These are phyloP conservation scores for Physella acuta DNA, from an alignment of 1,140 invertebrate species.

Conservation along the genomic window DNA sequence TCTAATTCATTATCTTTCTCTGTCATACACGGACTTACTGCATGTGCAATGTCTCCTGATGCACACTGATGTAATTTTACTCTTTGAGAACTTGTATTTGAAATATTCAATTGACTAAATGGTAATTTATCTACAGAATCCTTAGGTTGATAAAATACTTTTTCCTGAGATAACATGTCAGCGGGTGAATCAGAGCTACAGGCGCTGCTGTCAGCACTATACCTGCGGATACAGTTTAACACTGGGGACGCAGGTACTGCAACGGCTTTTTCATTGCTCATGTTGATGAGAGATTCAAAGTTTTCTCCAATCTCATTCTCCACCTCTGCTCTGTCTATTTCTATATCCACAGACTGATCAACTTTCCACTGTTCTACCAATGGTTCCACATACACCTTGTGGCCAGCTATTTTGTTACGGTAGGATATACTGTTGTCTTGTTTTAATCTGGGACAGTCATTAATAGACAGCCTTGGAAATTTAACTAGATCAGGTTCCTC, in stretches of 20 bases:
- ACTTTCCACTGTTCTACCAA: constrained; percentile 14
- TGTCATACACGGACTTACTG: too few relatives aligned
- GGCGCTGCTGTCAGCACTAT: constrained; percentile 14
- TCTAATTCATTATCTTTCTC: too few relatives aligned
- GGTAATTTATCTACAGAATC: too few relatives aligned
- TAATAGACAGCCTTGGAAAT: constrained; percentile 3
- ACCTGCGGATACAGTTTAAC: constrained; percentile 1
- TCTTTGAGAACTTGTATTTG: too few relatives aligned
- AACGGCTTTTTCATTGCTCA: neutral
- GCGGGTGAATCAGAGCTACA: neutral
- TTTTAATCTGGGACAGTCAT: constrained; percentile 15
- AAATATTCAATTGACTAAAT: too few relatives aligned
- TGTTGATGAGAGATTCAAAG: constrained; percentile 9
- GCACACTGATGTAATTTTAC: too few relatives aligned
- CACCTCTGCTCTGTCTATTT: constrained; percentile 25
- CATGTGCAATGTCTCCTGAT: too few relatives aligned
- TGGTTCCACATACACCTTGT: constrained; percentile 17
- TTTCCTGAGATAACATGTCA: constrained; percentile 16
- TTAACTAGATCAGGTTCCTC: neutral
- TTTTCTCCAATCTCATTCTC: constrained; percentile 11
- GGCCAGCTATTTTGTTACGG: constrained; percentile 17
- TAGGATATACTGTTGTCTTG: constrained; percentile 19
- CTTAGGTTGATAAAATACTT: constrained; percentile 19
- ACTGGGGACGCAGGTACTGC: neutral
- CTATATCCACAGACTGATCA: constrained; percentile 18